Evolutionary conservation across 2,797 vertebrate genomes (phyloP).

Genomic region (Parauchenoglanis ngamensis): DNA sequence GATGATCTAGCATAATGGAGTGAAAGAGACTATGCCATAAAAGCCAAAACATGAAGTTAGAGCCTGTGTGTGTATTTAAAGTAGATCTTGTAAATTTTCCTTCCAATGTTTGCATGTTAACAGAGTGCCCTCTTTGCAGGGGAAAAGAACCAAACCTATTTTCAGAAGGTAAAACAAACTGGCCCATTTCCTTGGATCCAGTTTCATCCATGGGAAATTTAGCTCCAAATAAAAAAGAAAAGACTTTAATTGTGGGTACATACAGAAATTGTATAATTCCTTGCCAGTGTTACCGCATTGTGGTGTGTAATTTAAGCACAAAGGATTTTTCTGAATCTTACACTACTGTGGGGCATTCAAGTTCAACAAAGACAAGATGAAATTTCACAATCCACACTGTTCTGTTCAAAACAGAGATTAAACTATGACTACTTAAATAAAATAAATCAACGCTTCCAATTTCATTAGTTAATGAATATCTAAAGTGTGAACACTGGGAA

Average conservation of each 20-base stretch:
- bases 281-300: background rate
- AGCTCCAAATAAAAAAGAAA: background rate
- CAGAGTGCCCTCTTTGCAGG: conserved; percentile 32
- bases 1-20: background rate
- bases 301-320: background rate
- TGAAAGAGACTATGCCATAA: background rate
- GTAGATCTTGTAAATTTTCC: conserved; percentile 44
- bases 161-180: conserved; percentile 40
- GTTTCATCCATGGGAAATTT: background rate
- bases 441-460: background rate
- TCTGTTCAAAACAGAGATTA: background rate
- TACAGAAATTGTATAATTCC: background rate
- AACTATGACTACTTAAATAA: background rate
- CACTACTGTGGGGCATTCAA: background rate
- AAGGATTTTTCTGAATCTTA: background rate
- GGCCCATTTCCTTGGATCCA: background rate
- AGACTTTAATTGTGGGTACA: background rate
- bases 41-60: background rate
- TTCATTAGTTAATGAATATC: background rate
- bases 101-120: conserved; percentile 57
- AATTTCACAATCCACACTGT: background rate
- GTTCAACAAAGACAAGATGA: background rate
- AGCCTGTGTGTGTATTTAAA: conserved; percentile 36
- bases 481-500: too few species aligned
- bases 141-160: conserved; percentile 30